Conservation (phyloP, 2,888 invertebrate species). For the Argyra leucocephala region DNA sequence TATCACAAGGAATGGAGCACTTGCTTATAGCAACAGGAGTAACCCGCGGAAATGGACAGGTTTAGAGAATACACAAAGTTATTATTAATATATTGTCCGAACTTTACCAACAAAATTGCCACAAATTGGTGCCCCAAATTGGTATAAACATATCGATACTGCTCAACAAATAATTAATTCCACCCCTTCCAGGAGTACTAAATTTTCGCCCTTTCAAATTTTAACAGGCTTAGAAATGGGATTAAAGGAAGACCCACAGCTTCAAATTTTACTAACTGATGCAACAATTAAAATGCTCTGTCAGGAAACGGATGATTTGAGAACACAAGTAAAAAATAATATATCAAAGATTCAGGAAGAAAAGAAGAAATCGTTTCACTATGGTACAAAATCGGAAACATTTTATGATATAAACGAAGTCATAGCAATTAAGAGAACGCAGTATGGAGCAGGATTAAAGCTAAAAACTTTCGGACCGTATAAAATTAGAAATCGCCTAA, state of each 20-base stretch:
- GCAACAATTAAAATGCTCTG: slow-evolving; percentile 9
- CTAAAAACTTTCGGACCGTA: slow-evolving; percentile 20
- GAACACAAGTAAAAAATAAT: slow-evolving; percentile 19
- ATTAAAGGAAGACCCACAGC: slow-evolving; percentile 13
- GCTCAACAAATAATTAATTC: background rate
- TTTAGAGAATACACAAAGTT: no score
- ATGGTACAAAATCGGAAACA: slow-evolving; percentile 8
- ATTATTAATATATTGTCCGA: no score
- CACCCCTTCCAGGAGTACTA: slow-evolving; percentile 13
- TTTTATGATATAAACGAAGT: slow-evolving; percentile 19
- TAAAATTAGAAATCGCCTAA: slow-evolving; percentile 11
- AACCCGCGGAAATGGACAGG: no score
- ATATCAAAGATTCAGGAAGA: slow-evolving; percentile 20
- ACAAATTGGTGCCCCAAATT: no score
- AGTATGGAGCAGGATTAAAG: slow-evolving; percentile 21
- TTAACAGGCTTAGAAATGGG: slow-evolving; percentile 22
- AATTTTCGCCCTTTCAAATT: slow-evolving; percentile 17
- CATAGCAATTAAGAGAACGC: slow-evolving; percentile 23
- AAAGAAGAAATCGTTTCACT: slow-evolving; percentile 18
- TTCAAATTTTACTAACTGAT: slow-evolving; percentile 9
- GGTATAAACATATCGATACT: background rate
- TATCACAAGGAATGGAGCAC: no score
- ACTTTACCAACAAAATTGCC: no score
- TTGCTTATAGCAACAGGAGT: no score
- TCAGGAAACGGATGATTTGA: slow-evolving; percentile 9